Conservation (phyloP, 2,113 vertebrate species). For the Cyanocitta stelleri region DNA sequence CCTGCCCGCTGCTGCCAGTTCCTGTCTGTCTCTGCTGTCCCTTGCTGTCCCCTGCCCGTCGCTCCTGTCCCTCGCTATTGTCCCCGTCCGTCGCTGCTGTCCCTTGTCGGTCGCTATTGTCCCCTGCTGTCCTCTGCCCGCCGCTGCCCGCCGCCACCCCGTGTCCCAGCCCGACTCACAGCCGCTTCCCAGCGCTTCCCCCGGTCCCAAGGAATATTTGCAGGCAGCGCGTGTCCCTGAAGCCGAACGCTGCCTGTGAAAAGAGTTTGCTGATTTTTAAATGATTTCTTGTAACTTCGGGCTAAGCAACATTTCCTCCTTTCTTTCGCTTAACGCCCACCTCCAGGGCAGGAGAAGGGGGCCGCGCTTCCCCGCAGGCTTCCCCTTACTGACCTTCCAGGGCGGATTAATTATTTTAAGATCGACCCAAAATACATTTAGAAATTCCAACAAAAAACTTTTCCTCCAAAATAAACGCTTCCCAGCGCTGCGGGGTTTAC, state of each 20-base stretch:
- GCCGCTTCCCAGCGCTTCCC: background rate
- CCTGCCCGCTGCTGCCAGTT: too few relatives aligned
- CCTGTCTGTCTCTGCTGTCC: accelerated
- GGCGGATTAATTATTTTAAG: background rate
- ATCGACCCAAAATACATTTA: background rate
- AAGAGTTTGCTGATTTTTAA: background rate
- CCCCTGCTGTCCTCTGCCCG: accelerated
- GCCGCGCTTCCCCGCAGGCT: background rate
- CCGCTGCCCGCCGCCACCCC: background rate
- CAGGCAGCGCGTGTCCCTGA: background rate
- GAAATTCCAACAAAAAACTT: background rate
- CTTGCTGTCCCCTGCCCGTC: background rate
- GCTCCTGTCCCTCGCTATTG: accelerated
- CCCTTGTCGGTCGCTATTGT: accelerated
- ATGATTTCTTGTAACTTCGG: background rate
- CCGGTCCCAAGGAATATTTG: background rate
- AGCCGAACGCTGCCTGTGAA: background rate
- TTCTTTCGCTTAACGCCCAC: background rate
- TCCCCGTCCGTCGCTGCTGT: background rate
- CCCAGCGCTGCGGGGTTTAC: background rate
- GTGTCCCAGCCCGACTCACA: background rate
- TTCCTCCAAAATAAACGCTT: background rate
- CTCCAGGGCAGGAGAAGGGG: background rate
- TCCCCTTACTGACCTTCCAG: background rate
- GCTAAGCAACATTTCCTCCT: background rate